These are phyloP conservation scores for Alsophila aescularia DNA, from an alignment of 2,888 invertebrate genomes.

Conservation along the genomic window DNA sequence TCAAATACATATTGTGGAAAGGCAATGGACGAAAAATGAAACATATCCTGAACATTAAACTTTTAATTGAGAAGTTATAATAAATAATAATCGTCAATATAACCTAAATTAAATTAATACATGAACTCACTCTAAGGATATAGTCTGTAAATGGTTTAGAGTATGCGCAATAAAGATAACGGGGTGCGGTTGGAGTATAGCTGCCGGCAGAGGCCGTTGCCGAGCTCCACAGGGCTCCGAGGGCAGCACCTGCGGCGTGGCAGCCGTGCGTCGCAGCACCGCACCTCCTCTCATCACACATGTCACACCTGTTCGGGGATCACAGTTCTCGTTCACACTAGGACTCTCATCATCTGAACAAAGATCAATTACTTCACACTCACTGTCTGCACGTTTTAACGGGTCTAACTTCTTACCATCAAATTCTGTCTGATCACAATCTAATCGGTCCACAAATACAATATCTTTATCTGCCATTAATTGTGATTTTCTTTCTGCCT, in stretches of 20 bases:
- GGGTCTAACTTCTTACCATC: constrained; percentile 64
- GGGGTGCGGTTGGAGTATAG: constrained; percentile 74
- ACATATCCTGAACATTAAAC: constrained; percentile 56
- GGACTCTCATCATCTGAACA: constrained; percentile 87
- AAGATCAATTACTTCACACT: constrained; percentile 87
- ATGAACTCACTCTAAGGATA: constrained; percentile 75
- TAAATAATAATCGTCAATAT: constrained; percentile 69
- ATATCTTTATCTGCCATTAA: constrained; percentile 66
- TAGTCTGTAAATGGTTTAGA: constrained; percentile 77
- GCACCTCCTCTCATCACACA: constrained; percentile 74
- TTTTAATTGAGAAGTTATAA: constrained; percentile 68
- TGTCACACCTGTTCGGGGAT: constrained; percentile 70
- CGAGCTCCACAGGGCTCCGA: constrained; percentile 77
- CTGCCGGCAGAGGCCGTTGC: constrained; percentile 65
- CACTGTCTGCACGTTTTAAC: constrained; percentile 61
- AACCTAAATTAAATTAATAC: constrained; percentile 64
- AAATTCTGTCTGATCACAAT: constrained; percentile 56
- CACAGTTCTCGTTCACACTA: constrained; percentile 74
- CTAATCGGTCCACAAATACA: constrained; percentile 73
- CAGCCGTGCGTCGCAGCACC: constrained; percentile 67
- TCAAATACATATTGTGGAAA: too few species aligned
- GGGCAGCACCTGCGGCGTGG: constrained; percentile 69
- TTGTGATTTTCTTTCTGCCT: constrained; percentile 52
- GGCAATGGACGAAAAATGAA: constrained; percentile 41
- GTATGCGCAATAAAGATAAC: constrained; percentile 75